Conservation (phyloP, 1,140 invertebrate species). For the Solenopsis fugax region DNA sequence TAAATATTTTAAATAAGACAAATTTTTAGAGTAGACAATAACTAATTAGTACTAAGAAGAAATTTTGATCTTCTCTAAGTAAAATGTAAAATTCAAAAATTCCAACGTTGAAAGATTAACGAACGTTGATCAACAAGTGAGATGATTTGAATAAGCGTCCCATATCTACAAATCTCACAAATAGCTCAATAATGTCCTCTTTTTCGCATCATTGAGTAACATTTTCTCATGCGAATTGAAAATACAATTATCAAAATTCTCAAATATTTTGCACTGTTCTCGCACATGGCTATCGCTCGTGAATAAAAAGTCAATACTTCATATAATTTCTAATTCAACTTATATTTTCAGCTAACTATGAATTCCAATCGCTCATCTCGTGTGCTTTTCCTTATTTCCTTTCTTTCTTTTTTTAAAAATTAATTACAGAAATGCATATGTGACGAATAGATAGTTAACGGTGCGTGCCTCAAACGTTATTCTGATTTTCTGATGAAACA, state of each 20-base stretch:
- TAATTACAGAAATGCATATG: neutral
- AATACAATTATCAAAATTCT: conserved; percentile 7
- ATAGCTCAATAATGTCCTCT: neutral
- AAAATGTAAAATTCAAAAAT: neutral
- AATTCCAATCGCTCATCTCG: conserved; percentile 19
- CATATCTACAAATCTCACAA: conserved; percentile 10
- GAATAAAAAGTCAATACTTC: conserved; percentile 12
- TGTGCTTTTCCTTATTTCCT: neutral
- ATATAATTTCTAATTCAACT: neutral
- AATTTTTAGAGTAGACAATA: neutral
- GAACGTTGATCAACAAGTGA: neutral
- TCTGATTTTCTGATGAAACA: conserved; percentile 26
- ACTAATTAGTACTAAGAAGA: neutral
- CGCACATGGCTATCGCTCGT: neutral
- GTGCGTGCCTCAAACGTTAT: neutral
- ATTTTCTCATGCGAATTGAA: neutral
- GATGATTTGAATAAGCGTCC: neutral
- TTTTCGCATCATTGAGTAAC: conserved; percentile 5
- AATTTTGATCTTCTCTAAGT: neutral
- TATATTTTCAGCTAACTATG: conserved; percentile 10
- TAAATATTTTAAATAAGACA: neutral
- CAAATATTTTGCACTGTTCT: neutral
- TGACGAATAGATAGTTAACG: neutral
- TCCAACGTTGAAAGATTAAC: conserved; percentile 5
- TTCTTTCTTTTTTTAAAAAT: neutral